Evolutionary conservation across 2,113 vertebrate species (phyloP), one percentile per base, ranked within the genome.

Genomic region (Mormyrus lacerda): DNA sequence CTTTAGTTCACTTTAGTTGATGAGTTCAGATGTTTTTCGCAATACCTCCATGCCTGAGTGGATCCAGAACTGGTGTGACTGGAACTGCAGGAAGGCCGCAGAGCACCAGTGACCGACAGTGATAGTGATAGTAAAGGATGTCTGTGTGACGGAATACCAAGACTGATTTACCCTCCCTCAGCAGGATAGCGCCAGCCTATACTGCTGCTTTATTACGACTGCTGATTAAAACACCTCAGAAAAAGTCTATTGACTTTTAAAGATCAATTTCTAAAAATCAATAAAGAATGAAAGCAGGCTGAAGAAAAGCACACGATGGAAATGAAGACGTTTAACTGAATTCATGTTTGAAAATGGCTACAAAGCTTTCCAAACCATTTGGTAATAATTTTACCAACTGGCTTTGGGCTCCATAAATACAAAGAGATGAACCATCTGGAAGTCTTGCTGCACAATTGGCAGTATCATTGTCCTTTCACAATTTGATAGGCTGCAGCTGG

Each of bases 341-440:
- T 44, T 82, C 19, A 44, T 44, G 35, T 82, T 82, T 82, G 76
- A 82, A 82, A 82, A 82, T 82, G 39, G 44, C 76, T 15, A 82
- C 39, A 84, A 45, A 13, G 44, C 82, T 84, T 9, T 84, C 19
- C 42, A 79, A 79, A 79, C 73, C 35, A 42, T 79, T 79, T 19
- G 11, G 73, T 42, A 7, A 47, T 84, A 47, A 84, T 84, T 24
- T 84, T 84, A 84, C 42, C 44, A 84, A 84, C 35, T 11, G 21
- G 44, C 82, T 24, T 84, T 11, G 9, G 17, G 24, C 39, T 84
- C 24, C 82, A 24, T 84, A 8, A 84, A 19, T 24, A 9, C 9
- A 84, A 84, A 21, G 44, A 84, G 21, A 84, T 84, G 82, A 84
- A 84, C 19, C 19, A 83, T 83, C 44, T 45, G 82, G 82, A 84